Base-by-base conservation (phyloP, 2,113 vertebrate species). In the Phalacrocorax aristotelis region DNA sequence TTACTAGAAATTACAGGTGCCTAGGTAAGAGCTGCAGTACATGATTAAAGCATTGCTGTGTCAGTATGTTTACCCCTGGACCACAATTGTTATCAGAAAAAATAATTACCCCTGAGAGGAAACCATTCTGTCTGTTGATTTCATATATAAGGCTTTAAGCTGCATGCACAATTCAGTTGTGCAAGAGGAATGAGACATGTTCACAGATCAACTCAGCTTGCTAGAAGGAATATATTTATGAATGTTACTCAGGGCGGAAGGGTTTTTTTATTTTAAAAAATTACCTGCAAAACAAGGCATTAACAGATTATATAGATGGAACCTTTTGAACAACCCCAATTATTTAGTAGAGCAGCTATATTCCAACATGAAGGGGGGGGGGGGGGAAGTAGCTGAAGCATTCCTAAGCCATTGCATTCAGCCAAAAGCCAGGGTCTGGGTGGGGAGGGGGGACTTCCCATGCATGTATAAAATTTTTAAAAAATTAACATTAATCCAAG, bases 381-480 rank as follows among this genome's bases (percentile, higher is more conserved):
- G 15, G 15, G 15, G 13, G 19, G 42, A 3, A 57, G 27, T 8
- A 83, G 26, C 30, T 62, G 49, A 94, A 92, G 17, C 26, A 65
- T 48, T 83, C 30, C 46, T 49, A 89, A 81, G 32, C 7, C 15
- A 81, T 65, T 8, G 2, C 7, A 27, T 4, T 10, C 15, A 7
- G 32, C 15, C 51, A 83, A 40, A 70, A n/a, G n/a, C 2, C 3
- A 21, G 3, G 10, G 38, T 1, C 5, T 7, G 6, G 11, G 2
- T 46, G 49, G 10, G 22, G 5, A 4, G 20, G 21, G 11, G 4
- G 18, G 44, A 17, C 10, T 66, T 61, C 30, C 40, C 51, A 44
- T 4, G 4, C 71, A 83, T 0, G 0, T 12, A 44, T 3, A 52
- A 52, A 25, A 44, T 62, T 44, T 44, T 13, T 12, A 2, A 27